phyloP scores from a whole-genome alignment of 2,797 vertebrate species.

The Neopelma chrysocephalum region DNA sequence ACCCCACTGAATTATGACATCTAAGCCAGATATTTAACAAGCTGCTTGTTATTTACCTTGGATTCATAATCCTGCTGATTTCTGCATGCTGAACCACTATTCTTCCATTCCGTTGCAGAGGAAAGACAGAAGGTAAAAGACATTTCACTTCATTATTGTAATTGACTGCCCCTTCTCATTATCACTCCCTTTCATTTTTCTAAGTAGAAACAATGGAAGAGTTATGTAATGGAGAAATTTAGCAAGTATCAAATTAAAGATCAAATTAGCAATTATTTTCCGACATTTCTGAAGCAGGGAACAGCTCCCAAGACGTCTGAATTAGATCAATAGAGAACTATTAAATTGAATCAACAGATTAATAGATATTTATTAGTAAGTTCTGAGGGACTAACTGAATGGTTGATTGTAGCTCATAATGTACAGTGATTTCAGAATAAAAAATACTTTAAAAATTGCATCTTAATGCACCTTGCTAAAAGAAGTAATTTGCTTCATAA shows the following conservation, averaged over 20 bases:
- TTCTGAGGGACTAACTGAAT: not conserved
- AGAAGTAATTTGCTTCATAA: not conserved
- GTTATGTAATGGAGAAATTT: not conserved
- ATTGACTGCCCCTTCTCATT: not conserved
- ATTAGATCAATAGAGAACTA: not conserved
- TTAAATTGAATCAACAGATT: not conserved
- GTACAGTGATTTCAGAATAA: not conserved
- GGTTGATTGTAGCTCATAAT: not conserved
- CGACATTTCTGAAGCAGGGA: not conserved
- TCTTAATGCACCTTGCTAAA: not conserved
- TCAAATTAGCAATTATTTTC: constrained; percentile 11
- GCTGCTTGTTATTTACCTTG: not conserved
- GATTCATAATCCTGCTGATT: not conserved
- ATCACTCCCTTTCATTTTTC: not conserved
- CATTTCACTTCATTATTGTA: not conserved
- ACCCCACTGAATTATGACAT: not conserved
- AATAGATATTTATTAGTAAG: not conserved
- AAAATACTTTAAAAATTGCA: not conserved
- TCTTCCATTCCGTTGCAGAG: not conserved
- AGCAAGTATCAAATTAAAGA: not conserved
- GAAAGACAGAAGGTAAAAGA: not conserved
- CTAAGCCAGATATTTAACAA: not conserved
- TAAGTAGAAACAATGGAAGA: not conserved
- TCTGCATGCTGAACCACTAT: not conserved
- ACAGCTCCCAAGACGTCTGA: not conserved